Conservation (phyloP, 1,140 invertebrate species). For the Varroa destructor region DNA sequence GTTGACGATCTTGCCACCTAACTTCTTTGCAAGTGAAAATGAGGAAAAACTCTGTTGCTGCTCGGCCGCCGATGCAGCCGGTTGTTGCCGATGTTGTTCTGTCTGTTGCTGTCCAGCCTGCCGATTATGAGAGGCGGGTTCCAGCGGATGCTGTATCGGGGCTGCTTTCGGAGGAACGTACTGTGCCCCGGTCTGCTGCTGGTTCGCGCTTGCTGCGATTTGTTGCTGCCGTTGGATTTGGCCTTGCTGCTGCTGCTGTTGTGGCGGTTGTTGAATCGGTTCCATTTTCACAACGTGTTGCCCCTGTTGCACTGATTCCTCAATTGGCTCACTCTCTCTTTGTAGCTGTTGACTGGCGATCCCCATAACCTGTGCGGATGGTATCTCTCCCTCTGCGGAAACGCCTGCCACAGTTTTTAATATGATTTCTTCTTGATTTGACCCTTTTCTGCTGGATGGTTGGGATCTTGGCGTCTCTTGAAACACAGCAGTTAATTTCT, state of each 20-base stretch:
- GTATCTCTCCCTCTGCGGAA: too few species aligned
- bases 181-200: background rate
- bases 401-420: too few species aligned
- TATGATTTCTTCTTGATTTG: too few species aligned
- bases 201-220: conserved; percentile 14
- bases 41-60: conserved; percentile 41
- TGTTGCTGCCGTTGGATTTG: background rate
- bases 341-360: background rate
- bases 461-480: too few species aligned
- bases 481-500: too few species aligned
- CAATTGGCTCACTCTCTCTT: background rate
- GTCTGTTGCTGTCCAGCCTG: conserved; percentile 40
- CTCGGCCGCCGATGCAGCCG: conserved; percentile 38
- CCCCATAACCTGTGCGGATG: too few species aligned
- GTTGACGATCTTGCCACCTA: conserved; percentile 20
- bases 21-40: conserved; percentile 15
- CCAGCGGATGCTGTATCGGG: conserved; percentile 28
- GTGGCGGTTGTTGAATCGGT: conserved; percentile 29
- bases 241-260: background rate
- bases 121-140: conserved; percentile 2
- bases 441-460: too few species aligned
- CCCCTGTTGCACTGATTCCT: background rate
- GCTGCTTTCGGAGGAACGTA: conserved; percentile 28
- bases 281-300: conserved; percentile 26
- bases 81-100: conserved; percentile 41